These are phyloP conservation scores for Sebastes melanostomus DNA, from an alignment of 2,797 vertebrate species.

Conservation along the genomic window DNA sequence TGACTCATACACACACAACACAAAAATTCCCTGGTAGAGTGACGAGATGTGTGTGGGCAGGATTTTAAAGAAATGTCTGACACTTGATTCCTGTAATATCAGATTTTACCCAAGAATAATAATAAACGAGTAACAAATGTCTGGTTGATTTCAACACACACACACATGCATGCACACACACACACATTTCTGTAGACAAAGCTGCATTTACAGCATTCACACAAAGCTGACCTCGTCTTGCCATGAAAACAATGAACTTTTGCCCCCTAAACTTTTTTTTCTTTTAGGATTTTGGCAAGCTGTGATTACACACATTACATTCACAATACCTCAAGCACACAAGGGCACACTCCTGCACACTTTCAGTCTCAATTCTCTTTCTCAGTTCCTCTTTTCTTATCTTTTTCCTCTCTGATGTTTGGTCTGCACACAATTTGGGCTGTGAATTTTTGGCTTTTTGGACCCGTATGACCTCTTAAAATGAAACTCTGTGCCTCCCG, in stretches of 20 bases:
- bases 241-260: slow-evolving; percentile 1
- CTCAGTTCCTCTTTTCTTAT: slow-evolving; percentile 14
- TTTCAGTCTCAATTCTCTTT: background rate
- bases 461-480: background rate
- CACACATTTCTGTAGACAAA: background rate
- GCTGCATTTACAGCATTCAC: slow-evolving; percentile 5
- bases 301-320: background rate
- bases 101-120: slow-evolving; percentile 1
- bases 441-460: slow-evolving; percentile 5
- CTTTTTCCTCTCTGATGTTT: background rate
- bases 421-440: slow-evolving; percentile 18
- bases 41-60: background rate
- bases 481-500: background rate
- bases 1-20: background rate
- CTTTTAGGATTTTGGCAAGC: background rate
- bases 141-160: slow-evolving; percentile 25
- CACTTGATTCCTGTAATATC: slow-evolving; percentile 37
- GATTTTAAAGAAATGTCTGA: slow-evolving; percentile 1
- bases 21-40: background rate
- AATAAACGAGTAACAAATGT: slow-evolving; percentile 44
- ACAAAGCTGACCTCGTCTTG: slow-evolving; percentile 9
- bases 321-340: background rate
- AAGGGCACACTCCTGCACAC: background rate
- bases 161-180: background rate
- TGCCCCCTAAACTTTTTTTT: background rate